Evolutionary conservation across 2,797 vertebrate genomes (phyloP).

Genomic region (Epinephelus awoara): DNA sequence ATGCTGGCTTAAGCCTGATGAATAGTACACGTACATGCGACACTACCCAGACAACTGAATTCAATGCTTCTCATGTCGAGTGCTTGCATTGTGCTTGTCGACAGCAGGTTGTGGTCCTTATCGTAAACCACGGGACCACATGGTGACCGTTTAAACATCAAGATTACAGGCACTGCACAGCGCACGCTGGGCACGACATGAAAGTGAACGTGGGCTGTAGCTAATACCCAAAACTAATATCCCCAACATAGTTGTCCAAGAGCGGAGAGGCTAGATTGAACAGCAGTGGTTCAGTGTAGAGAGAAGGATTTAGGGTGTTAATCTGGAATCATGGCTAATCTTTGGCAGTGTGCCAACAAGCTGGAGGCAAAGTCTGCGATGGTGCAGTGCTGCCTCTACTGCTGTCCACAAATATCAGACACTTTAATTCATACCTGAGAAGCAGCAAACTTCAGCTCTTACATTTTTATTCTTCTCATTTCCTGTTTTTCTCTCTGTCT

Average conservation of each 20-base stretch:
- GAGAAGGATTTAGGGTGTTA: constrained; percentile 72
- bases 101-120: constrained; percentile 54
- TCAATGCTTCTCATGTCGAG: constrained; percentile 23
- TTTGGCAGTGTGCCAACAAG: constrained; percentile 66
- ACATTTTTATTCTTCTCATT: not conserved
- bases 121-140: constrained; percentile 42
- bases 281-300: constrained; percentile 51
- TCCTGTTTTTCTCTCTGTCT: not conserved
- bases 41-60: constrained; percentile 25
- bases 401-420: constrained; percentile 37
- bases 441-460: not conserved
- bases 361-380: constrained; percentile 43
- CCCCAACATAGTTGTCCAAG: constrained; percentile 58
- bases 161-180: constrained; percentile 52
- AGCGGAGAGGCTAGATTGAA: constrained; percentile 50
- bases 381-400: constrained; percentile 15
- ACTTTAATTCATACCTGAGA: constrained; percentile 31
- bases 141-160: constrained; percentile 58
- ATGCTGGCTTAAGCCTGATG: constrained; percentile 55
- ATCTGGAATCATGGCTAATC: constrained; percentile 80
- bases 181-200: constrained; percentile 58
- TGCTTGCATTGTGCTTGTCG: constrained; percentile 25
- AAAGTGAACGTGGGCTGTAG: constrained; percentile 60
- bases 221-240: constrained; percentile 74
- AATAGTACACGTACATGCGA: constrained; percentile 18